Conservation (phyloP, 2,797 vertebrate species). For the Arnoldichthys spilopterus region DNA sequence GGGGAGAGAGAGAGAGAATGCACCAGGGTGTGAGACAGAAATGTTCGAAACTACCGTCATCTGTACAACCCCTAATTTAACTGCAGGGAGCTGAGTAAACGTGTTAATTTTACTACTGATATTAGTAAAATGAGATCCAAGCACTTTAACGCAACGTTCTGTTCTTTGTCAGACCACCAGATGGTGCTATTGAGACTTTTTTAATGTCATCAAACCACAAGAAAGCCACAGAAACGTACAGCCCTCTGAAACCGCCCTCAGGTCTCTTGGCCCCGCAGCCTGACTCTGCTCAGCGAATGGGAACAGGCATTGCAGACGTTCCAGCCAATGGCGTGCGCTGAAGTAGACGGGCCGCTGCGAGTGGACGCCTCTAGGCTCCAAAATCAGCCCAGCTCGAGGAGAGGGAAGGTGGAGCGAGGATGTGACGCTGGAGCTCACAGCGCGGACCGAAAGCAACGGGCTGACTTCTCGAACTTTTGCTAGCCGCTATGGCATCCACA, state of each 20-base stretch:
- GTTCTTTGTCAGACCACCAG: slow-evolving; percentile 15
- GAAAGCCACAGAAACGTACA: slow-evolving; percentile 6
- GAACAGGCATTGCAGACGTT: slow-evolving; percentile 2
- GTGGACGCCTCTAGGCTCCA: neutral
- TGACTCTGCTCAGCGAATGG: slow-evolving; percentile 19
- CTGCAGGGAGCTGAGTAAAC: no score
- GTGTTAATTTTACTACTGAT: no score
- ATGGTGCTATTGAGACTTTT: slow-evolving; percentile 5
- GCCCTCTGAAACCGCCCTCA: neutral
- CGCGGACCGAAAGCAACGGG: neutral
- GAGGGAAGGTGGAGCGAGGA: neutral
- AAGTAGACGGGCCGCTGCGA: neutral
- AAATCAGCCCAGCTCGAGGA: neutral
- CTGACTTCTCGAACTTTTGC: neutral
- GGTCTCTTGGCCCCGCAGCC: neutral
- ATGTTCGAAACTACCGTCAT: no score
- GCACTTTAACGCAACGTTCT: no score
- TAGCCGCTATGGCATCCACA: slow-evolving; percentile 57
- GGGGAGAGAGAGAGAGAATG: no score
- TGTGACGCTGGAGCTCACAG: neutral
- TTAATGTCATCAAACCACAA: neutral
- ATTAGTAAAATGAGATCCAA: no score
- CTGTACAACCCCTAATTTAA: no score
- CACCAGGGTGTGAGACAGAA: no score
- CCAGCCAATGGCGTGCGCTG: slow-evolving; percentile 38